Percentiles rank a stretch among this genome's conserved stretches.
These are phyloP conservation scores for cattle (Bos taurus) DNA, from an alignment of 2,113 vertebrate genomes.

Conservation along the genomic window DNA sequence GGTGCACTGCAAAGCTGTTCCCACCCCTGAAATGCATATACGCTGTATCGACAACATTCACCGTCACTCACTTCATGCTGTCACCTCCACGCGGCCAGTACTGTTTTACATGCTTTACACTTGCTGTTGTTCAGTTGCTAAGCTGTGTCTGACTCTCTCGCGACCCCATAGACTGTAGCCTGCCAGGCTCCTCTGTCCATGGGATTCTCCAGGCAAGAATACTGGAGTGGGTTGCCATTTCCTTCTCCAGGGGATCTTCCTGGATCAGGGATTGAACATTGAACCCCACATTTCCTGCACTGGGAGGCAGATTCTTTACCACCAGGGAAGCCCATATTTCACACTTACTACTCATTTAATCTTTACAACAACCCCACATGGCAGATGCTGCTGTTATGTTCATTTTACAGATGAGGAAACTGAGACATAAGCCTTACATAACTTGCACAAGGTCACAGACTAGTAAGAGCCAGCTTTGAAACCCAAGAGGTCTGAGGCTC, in stretches of 20 bases:
- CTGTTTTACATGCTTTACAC: background rate
- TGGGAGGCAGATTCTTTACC: background rate
- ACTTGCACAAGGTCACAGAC: background rate
- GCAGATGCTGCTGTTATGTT: background rate
- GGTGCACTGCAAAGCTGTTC: background rate
- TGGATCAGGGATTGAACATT: background rate
- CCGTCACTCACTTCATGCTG: too few species aligned
- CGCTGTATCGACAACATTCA: fast-evolving
- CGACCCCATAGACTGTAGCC: fast-evolving
- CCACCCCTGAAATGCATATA: background rate
- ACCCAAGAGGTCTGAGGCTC: background rate
- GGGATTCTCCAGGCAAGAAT: background rate
- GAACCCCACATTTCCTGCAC: background rate
- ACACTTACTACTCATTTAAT: background rate
- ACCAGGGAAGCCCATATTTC: background rate
- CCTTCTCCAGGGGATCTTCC: background rate
- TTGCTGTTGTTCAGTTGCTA: background rate
- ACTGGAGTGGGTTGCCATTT: background rate
- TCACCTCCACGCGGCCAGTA: fast-evolving
- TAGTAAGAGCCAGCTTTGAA: background rate
- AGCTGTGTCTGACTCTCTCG: background rate
- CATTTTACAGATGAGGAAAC: background rate
- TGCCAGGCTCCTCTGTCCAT: background rate
- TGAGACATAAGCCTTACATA: background rate
- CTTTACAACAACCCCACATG: background rate